phyloP scores from a whole-genome alignment of 2,113 vertebrate genomes.

The Pangasianodon hypophthalmus region DNA sequence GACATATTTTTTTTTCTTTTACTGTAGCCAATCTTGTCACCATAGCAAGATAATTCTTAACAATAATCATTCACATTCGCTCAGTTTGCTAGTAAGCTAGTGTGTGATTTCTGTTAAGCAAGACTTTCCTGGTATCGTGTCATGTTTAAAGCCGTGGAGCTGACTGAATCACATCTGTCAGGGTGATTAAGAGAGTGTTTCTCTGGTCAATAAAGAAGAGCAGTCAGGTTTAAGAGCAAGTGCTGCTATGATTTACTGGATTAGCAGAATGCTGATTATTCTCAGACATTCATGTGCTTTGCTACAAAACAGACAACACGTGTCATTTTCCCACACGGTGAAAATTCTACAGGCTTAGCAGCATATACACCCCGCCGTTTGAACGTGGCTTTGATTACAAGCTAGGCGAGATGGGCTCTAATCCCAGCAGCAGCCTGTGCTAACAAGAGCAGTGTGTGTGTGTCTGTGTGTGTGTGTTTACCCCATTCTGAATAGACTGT shows the following conservation, averaged over 20 bases:
- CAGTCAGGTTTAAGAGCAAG: neutral
- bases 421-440: conserved; percentile 63
- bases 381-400: conserved; percentile 55
- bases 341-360: conserved; percentile 55
- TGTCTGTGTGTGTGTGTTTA: conserved; percentile 9
- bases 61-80: neutral
- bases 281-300: neutral
- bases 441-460: conserved; percentile 59
- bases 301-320: conserved; percentile 28
- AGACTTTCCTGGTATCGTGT: neutral
- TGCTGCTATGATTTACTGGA: neutral
- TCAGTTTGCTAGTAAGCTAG: neutral
- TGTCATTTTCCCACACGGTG: conserved; percentile 49
- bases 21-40: neutral
- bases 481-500: conserved; percentile 35
- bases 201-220: neutral
- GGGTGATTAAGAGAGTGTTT: neutral
- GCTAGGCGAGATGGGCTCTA: conserved; percentile 45
- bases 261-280: neutral
- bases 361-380: conserved; percentile 48
- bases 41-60: neutral
- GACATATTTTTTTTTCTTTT: neutral
- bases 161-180: neutral
- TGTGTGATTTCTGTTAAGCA: neutral
- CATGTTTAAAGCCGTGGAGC: neutral